These are phyloP conservation scores for Callocephalon fimbriatum DNA, from an alignment of 2,113 vertebrate genomes.

Conservation along the genomic window DNA sequence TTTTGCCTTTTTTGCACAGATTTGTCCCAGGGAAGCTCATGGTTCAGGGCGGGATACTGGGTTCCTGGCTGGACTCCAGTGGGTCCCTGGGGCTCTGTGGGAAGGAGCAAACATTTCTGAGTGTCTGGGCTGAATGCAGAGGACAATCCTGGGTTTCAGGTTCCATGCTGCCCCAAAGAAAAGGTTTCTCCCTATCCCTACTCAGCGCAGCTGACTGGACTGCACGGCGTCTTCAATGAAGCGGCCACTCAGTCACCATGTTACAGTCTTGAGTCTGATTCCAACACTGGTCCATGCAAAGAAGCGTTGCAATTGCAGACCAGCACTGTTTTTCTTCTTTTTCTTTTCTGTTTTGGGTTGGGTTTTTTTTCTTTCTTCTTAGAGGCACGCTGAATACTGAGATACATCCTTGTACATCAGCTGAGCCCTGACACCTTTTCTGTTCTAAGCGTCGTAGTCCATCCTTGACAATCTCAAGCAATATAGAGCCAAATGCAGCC, in stretches of 20 bases:
- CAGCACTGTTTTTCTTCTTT: background rate
- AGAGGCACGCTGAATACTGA: background rate
- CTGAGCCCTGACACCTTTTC: constrained; percentile 36
- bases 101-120: constrained; percentile 23
- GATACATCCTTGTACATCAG: background rate
- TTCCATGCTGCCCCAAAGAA: background rate
- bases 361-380: background rate
- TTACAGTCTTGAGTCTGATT: background rate
- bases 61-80: background rate
- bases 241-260: background rate
- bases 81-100: background rate
- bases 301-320: background rate
- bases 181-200: background rate
- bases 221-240: background rate
- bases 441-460: constrained; percentile 33
- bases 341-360: background rate
- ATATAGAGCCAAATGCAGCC: constrained; percentile 67
- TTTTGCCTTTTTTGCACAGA: constrained; percentile 54
- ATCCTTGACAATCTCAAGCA: constrained; percentile 73
- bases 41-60: background rate
- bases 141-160: constrained; percentile 31
- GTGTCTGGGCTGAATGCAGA: constrained; percentile 48
- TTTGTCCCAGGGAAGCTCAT: background rate
- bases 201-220: background rate
- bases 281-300: background rate